These are phyloP conservation scores for Drosophila leontia DNA, from an alignment of 1,140 invertebrate species.

Conservation along the genomic window DNA sequence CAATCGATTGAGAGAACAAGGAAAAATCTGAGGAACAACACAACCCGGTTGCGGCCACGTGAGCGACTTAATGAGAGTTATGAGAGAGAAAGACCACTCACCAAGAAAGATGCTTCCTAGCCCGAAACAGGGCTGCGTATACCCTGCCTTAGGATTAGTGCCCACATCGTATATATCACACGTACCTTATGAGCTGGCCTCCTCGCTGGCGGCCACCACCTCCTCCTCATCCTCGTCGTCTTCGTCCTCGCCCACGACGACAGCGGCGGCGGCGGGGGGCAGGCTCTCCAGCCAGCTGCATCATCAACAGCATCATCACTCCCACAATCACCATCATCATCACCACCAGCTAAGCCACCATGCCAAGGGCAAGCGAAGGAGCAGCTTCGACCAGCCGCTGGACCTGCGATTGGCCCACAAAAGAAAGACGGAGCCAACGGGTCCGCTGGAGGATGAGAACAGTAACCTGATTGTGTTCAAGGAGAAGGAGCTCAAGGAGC, in stretches of 20 bases:
- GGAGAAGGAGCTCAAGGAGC: slow-evolving; percentile 71
- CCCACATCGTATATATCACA: slow-evolving; percentile 85
- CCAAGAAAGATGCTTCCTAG: slow-evolving; percentile 91
- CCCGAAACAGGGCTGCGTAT: slow-evolving; percentile 90
- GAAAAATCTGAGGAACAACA: slow-evolving; percentile 9
- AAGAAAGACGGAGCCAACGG: slow-evolving; percentile 61
- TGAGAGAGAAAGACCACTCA: slow-evolving; percentile 93
- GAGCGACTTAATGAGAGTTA: slow-evolving; percentile 80
- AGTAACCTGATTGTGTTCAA: slow-evolving; percentile 70
- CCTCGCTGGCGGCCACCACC: slow-evolving; percentile 54
- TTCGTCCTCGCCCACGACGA: slow-evolving; percentile 42
- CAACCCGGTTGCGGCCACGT: slow-evolving; percentile 29
- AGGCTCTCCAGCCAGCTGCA: slow-evolving; percentile 20
- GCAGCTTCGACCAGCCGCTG: slow-evolving; percentile 89
- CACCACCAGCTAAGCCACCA: slow-evolving; percentile 52
- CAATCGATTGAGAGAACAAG: slow-evolving; percentile 19
- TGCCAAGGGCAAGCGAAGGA: slow-evolving; percentile 77
- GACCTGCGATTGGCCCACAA: slow-evolving; percentile 94
- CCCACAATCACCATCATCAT: slow-evolving; percentile 36
- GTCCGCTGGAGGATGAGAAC: slow-evolving; percentile 68
- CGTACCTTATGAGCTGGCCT: slow-evolving; percentile 85
- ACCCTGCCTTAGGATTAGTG: slow-evolving; percentile 88
- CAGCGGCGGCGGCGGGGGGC: slow-evolving; percentile 35
- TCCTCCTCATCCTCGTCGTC: slow-evolving; percentile 17
- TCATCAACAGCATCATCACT: slow-evolving; percentile 32